These are phyloP conservation scores for Nomada hirtipes DNA, from an alignment of 2,888 invertebrate genomes.

Conservation along the genomic window DNA sequence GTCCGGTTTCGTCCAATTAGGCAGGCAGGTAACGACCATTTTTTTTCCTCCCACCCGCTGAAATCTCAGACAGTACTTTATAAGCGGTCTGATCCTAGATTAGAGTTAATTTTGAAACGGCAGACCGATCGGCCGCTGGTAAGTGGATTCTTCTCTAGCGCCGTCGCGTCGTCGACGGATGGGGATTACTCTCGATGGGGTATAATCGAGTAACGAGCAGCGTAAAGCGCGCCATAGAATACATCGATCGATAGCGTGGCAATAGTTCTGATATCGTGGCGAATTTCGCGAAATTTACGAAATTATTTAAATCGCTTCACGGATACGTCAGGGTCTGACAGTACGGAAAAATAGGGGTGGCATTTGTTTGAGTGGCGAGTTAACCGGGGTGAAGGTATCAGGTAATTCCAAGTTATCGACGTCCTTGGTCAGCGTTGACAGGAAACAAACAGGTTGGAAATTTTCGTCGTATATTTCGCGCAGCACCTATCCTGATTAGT, in stretches of 20 bases:
- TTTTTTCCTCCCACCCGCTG: slow-evolving; percentile 38
- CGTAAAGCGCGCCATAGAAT: slow-evolving; percentile 40
- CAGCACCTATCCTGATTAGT: slow-evolving; percentile 52
- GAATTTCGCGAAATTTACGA: too few relatives aligned
- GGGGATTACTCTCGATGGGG: slow-evolving; percentile 55
- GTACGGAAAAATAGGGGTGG: too few relatives aligned
- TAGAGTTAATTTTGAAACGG: slow-evolving; percentile 69
- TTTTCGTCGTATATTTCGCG: slow-evolving; percentile 34
- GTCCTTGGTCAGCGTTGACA: too few relatives aligned
- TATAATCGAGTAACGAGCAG: slow-evolving; percentile 58
- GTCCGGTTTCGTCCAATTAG: slow-evolving; percentile 38
- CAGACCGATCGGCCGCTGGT: slow-evolving; percentile 58
- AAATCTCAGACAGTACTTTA: slow-evolving; percentile 60
- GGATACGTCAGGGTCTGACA: not conserved
- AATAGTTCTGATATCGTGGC: not conserved
- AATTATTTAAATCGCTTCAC: not conserved
- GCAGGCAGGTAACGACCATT: slow-evolving; percentile 42
- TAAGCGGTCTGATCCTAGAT: slow-evolving; percentile 72
- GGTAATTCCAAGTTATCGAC: too few relatives aligned
- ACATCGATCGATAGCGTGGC: slow-evolving; percentile 1
- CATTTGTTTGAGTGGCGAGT: too few relatives aligned
- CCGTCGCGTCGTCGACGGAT: slow-evolving; percentile 56
- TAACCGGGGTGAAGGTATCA: too few relatives aligned
- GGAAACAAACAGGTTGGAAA: too few relatives aligned
- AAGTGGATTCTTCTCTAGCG: slow-evolving; percentile 67